phyloP scores from a whole-genome alignment of 2,888 invertebrate genomes.

The Cantharis lateralis region DNA sequence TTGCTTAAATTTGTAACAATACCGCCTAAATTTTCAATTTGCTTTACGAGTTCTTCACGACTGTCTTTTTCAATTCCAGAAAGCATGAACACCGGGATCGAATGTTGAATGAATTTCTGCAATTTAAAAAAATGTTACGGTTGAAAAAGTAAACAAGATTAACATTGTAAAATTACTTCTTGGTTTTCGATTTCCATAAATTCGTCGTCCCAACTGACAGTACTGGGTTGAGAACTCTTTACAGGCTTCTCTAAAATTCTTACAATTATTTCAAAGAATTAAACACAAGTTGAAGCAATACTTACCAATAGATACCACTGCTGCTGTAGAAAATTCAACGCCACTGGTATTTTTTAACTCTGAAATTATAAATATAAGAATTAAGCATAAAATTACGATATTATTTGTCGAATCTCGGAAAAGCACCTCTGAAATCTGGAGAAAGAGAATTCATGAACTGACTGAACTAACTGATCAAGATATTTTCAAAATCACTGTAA shows the following conservation, averaged over 20 bases:
- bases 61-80: slow-evolving; percentile 45
- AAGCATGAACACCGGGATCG: slow-evolving; percentile 37
- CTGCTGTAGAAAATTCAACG: background rate
- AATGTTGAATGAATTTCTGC: background rate
- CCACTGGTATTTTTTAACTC: background rate
- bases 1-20: slow-evolving; percentile 59
- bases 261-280: background rate
- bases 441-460: no score
- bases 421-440: no score
- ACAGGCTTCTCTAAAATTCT: slow-evolving; percentile 31
- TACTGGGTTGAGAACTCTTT: slow-evolving; percentile 65
- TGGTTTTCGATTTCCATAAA: slow-evolving; percentile 38
- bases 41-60: slow-evolving; percentile 34
- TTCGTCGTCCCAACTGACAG: slow-evolving; percentile 75
- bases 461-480: no score
- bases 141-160: background rate
- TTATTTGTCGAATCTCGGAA: no score
- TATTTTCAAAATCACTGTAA: no score
- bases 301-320: background rate
- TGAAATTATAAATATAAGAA: background rate
- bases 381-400: no score
- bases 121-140: background rate
- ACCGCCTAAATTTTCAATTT: slow-evolving; percentile 61
- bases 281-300: background rate
- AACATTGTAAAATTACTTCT: background rate